Base-by-base conservation (phyloP, 2,888 invertebrate genomes). In the Drosophila atripex region DNA sequence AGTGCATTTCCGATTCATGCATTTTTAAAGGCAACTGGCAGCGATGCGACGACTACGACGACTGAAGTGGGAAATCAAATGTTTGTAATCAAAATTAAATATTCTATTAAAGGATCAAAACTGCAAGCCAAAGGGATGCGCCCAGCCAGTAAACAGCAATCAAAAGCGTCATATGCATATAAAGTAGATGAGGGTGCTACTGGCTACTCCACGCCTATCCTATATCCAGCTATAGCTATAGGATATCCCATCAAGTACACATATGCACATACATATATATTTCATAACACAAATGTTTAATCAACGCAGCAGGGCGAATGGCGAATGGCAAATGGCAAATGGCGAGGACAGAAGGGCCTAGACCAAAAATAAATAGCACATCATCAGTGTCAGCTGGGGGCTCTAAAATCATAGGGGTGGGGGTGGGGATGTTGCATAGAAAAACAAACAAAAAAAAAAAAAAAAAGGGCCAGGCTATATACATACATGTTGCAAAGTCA, bases 31-130 rank as follows among this genome's bases (percentile, higher is more conserved):
- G 38, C 47, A n/a, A 28, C 58, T 35, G 28, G 21, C 23, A 35
- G 35, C 61, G 46, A 25, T 23, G 52, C 55, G 45, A 60, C 56
- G 70, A 60, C 60, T 59, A 46, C 76, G 69, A 76, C 82, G 75
- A 57, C 72, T 87, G 87, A 86, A 86, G 84, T 86, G 84, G 84
- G 88, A 84, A 84, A 84, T 84, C 84, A 84, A 88, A 84, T 84
- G 84, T 88, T 86, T 86, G 84, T 88, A 84, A 84, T 84, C 88
- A 84, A 84, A 84, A 84, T 84, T 84, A 84, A 84, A 84, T 84
- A 84, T 84, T 84, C 88, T 84, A 84, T 84, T 84, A 84, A 84
- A 80, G 84, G 87, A 86, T 88, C 88, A 86, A 83, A 82, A 83
- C 82, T 83, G 88, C 88, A 86, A 69, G 80, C 78, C 70, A 86